Conservation (phyloP, 2,797 vertebrate species). For the Lepidocolaptes lacrymiger region DNA sequence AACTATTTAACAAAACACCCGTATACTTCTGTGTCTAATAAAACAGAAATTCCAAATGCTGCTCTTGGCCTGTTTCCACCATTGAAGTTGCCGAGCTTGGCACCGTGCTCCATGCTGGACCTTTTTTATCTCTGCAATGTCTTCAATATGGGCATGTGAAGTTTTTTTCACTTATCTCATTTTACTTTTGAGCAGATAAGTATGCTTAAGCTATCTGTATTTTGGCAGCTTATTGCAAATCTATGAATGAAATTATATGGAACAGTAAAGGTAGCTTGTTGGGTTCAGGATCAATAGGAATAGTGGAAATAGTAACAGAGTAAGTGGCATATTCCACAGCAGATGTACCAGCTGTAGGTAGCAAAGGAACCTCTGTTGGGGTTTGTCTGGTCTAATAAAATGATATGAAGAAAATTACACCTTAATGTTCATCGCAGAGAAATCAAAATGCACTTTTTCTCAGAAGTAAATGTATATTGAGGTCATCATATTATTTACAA, state of each 20-base stretch:
- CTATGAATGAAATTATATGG: neutral
- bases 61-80: neutral
- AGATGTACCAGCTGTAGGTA: neutral
- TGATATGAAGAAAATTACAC: neutral
- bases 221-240: neutral
- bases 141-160: neutral
- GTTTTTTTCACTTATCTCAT: neutral
- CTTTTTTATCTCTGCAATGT: neutral
- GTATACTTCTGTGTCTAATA: neutral
- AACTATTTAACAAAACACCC: neutral
- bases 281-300: neutral
- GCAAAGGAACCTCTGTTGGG: neutral
- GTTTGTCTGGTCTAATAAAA: neutral
- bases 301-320: neutral
- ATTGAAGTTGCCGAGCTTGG: neutral
- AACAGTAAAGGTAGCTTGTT: neutral
- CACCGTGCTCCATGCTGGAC: neutral
- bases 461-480: neutral
- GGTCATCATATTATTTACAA: neutral
- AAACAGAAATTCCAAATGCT: constrained; percentile 31
- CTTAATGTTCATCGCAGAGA: neutral
- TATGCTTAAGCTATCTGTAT: neutral
- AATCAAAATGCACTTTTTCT: neutral
- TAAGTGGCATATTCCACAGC: neutral
- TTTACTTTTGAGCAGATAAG: neutral